A percentile compares a stretch with the other conserved stretches of the same genome.
phyloP scores from a whole-genome alignment of 2,888 invertebrate genomes.

The Drosophila cracens region DNA sequence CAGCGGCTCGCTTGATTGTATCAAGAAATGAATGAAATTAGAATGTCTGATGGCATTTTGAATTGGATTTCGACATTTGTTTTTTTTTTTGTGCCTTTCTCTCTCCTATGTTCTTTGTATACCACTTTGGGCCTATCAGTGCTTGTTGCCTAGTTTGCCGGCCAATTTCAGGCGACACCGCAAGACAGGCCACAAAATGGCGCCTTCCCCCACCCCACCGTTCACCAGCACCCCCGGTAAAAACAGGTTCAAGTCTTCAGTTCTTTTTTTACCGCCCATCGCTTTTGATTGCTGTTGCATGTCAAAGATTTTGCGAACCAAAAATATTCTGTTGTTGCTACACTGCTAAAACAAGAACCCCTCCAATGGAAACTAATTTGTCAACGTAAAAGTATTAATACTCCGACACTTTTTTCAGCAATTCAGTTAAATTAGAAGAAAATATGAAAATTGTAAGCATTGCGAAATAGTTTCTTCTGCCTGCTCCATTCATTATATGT shows the following conservation, averaged over 20 bases:
- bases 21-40: slow-evolving; percentile 80
- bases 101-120: slow-evolving; percentile 7
- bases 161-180: slow-evolving; percentile 74
- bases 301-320: slow-evolving; percentile 72
- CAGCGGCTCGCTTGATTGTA: slow-evolving; percentile 59
- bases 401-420: neutral
- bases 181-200: slow-evolving; percentile 74
- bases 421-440: neutral
- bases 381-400: neutral
- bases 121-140: slow-evolving; percentile 25
- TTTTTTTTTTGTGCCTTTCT: slow-evolving; percentile 21
- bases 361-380: neutral
- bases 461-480: neutral
- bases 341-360: slow-evolving; percentile 19
- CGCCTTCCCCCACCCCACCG: slow-evolving; percentile 8
- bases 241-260: slow-evolving; percentile 7
- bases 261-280: slow-evolving; percentile 20
- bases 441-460: fast-evolving
- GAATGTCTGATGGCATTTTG: slow-evolving; percentile 79
- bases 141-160: slow-evolving; percentile 44
- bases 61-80: slow-evolving; percentile 71
- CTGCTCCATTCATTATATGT: neutral
- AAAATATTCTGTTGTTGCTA: slow-evolving; percentile 62
- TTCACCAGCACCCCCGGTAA: neutral
- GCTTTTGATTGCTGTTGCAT: slow-evolving; percentile 75